phyloP scores from a whole-genome alignment of 2,113 vertebrate genomes.

The Anhinga rufa region DNA sequence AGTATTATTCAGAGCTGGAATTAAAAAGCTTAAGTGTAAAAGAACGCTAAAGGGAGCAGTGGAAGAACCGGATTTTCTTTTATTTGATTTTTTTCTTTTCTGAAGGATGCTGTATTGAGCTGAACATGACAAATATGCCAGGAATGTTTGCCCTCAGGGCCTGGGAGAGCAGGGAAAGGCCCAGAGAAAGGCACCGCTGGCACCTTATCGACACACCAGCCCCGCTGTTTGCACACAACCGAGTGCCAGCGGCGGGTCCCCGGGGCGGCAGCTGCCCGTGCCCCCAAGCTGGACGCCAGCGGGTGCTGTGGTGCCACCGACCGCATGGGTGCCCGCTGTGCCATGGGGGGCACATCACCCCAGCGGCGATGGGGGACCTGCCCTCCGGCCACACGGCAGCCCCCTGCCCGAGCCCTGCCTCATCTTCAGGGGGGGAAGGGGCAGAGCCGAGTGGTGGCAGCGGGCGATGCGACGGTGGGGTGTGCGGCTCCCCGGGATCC shows the following conservation, averaged over 20 bases:
- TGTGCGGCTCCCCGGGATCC: neutral
- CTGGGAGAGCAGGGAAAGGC: constrained; percentile 33
- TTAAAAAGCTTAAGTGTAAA: neutral
- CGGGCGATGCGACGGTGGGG: neutral
- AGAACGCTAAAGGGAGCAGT: neutral
- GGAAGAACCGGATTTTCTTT: constrained; percentile 60
- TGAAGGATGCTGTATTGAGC: constrained; percentile 54
- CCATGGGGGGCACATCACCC: neutral
- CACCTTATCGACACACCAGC: constrained; percentile 5
- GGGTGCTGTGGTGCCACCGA: neutral
- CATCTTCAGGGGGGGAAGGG: neutral
- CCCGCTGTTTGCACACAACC: neutral
- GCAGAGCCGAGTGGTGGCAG: neutral
- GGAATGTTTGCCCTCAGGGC: constrained; percentile 64
- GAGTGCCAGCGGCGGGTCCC: neutral
- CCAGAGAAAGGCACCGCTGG: constrained; percentile 19
- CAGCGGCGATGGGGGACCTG: accelerated
- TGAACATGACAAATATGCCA: constrained; percentile 54
- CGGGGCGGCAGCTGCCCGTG: neutral
- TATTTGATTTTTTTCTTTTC: constrained; percentile 31
- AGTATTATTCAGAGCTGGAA: neutral
- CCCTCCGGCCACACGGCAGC: neutral
- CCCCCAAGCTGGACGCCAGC: neutral
- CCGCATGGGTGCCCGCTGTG: accelerated
- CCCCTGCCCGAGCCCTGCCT: neutral